These are phyloP conservation scores for Meteorus cinctellus DNA, from an alignment of 2,888 invertebrate species.

Conservation along the genomic window DNA sequence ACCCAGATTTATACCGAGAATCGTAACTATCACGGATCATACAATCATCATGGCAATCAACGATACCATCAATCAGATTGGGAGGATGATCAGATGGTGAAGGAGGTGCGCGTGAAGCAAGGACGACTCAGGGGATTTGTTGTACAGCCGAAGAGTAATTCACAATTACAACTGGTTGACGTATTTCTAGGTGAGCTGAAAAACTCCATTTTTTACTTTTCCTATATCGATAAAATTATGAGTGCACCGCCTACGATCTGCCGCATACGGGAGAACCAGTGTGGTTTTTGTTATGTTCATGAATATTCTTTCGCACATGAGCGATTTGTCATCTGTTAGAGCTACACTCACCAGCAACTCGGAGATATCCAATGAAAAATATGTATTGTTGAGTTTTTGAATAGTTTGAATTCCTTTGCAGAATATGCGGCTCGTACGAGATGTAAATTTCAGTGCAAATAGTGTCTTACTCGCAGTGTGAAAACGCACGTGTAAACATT, in stretches of 20 bases:
- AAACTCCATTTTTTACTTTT: background rate
- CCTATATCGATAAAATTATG: background rate
- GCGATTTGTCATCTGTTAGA: conserved; percentile 37
- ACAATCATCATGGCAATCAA: conserved; percentile 59
- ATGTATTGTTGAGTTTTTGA: conserved; percentile 11
- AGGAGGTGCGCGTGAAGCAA: conserved; percentile 79
- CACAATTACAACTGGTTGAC: conserved; percentile 80
- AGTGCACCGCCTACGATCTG: background rate
- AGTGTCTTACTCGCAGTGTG: background rate
- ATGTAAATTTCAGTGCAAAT: conserved; percentile 20
- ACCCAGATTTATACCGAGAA: conserved; percentile 68
- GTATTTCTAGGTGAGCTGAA: conserved; percentile 78
- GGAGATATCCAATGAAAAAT: background rate
- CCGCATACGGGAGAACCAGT: background rate
- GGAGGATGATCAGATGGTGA: conserved; percentile 73
- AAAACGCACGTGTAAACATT: conserved; percentile 31
- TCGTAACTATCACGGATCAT: conserved; percentile 60
- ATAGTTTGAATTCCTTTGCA: conserved; percentile 16
- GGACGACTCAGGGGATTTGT: conserved; percentile 82
- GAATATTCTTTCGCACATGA: conserved; percentile 36
- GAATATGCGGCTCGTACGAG: background rate
- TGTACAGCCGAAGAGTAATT: conserved; percentile 79
- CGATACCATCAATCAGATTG: conserved; percentile 56
- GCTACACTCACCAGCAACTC: background rate
- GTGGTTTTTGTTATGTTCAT: background rate